These are phyloP conservation scores for Habrosyne pyritoides DNA, from an alignment of 2,888 invertebrate genomes.

Conservation along the genomic window DNA sequence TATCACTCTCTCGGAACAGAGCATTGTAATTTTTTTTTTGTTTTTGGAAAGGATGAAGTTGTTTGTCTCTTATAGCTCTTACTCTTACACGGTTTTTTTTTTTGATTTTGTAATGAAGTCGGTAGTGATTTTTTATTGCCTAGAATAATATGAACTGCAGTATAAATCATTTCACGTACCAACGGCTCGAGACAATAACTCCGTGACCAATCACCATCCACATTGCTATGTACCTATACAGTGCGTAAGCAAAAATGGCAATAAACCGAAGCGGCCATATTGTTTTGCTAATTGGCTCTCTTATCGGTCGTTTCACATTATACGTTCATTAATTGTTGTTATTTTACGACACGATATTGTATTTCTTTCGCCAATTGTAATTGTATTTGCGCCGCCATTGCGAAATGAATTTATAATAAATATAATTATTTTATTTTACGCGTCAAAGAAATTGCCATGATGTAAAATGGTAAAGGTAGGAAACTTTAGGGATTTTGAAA, in stretches of 20 bases:
- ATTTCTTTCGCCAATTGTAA: slow-evolving; percentile 53
- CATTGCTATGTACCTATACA: slow-evolving; percentile 45
- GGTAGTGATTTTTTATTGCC: not conserved
- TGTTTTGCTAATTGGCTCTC: slow-evolving; percentile 70
- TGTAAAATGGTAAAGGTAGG: not conserved
- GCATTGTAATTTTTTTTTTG: no score
- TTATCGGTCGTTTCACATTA: slow-evolving; percentile 70
- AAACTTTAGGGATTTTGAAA: no score
- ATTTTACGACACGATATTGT: slow-evolving; percentile 63
- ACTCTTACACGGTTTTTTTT: not conserved
- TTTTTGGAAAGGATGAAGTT: no score
- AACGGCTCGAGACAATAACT: slow-evolving; percentile 49
- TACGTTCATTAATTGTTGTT: slow-evolving; percentile 68
- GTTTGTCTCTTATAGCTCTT: no score
- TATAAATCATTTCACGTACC: slow-evolving; percentile 52
- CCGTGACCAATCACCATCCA: slow-evolving; percentile 48
- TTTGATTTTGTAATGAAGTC: not conserved
- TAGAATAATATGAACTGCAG: slow-evolving; percentile 24
- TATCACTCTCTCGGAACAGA: no score
- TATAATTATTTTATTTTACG: not conserved
- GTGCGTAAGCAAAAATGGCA: slow-evolving; percentile 49
- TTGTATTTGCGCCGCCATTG: slow-evolving; percentile 35
- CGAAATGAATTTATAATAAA: not conserved
- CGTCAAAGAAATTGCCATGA: not conserved
- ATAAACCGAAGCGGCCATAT: slow-evolving; percentile 53